Evolutionary conservation across 2,797 vertebrate species (phyloP).

Genomic region (Xenops minutus): DNA sequence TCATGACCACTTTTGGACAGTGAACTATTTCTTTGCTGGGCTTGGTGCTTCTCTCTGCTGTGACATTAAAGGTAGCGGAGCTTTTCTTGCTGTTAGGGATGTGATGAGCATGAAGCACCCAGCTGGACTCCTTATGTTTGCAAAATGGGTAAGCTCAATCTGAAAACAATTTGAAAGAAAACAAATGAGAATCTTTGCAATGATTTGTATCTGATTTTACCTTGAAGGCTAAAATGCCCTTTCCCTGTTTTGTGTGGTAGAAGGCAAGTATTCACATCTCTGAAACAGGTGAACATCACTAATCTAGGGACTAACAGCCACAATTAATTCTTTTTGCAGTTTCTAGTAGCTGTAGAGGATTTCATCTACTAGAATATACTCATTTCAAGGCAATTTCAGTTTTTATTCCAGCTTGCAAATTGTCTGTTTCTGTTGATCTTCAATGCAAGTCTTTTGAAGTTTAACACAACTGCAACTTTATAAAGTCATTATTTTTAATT

Average conservation of each 20-base stretch:
- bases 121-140: background rate
- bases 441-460: constrained; percentile 6
- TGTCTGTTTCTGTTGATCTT: constrained; percentile 18
- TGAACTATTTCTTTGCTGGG: background rate
- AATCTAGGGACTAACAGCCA: background rate
- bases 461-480: constrained; percentile 43
- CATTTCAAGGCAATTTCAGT: constrained; percentile 42
- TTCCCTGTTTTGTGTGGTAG: background rate
- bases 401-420: constrained; percentile 34
- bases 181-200: background rate
- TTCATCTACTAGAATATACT: background rate
- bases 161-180: background rate
- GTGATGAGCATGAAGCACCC: background rate
- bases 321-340: constrained; percentile 13
- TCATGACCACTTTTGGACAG: background rate
- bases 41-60: background rate
- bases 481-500: constrained; percentile 68
- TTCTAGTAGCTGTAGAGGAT: background rate
- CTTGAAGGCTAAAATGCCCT: background rate
- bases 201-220: background rate
- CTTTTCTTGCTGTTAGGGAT: background rate
- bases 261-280: background rate
- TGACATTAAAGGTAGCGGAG: background rate
- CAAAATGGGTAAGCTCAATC: background rate
- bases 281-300: background rate